Evolutionary conservation across 2,113 vertebrate species (phyloP).

Genomic region (Peromyscus californicus): DNA sequence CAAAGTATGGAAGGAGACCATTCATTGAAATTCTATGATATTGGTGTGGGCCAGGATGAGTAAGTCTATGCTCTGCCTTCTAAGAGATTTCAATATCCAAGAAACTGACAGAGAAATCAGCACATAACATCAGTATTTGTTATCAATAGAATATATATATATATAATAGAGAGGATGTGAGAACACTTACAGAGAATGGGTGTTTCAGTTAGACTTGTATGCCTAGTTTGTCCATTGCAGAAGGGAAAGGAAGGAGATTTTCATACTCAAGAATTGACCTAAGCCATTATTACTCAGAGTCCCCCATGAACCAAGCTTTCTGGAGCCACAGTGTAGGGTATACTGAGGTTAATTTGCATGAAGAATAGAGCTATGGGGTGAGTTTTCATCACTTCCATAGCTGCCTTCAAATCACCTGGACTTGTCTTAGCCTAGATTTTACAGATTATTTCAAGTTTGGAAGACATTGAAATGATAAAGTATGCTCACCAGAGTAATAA

Average conservation of each 20-base stretch:
- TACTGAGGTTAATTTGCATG: background rate
- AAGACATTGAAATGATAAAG: background rate
- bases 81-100: background rate
- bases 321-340: background rate
- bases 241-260: background rate
- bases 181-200: background rate
- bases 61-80: background rate
- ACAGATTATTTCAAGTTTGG: background rate
- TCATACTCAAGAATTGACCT: background rate
- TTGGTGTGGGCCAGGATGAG: background rate
- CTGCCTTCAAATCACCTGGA: background rate
- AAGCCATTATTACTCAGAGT: background rate
- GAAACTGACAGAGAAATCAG: background rate
- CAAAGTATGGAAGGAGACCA: constrained; percentile 28
- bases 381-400: background rate
- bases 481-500: background rate
- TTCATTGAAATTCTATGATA: background rate
- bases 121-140: background rate
- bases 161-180: background rate
- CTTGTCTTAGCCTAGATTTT: background rate
- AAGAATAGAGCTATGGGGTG: background rate
- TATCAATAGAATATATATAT: background rate
- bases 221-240: background rate
- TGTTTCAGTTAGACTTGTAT: background rate
- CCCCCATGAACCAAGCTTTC: background rate